Base-by-base conservation (phyloP, 2,888 invertebrate species). In the Cataglyphis livida region DNA sequence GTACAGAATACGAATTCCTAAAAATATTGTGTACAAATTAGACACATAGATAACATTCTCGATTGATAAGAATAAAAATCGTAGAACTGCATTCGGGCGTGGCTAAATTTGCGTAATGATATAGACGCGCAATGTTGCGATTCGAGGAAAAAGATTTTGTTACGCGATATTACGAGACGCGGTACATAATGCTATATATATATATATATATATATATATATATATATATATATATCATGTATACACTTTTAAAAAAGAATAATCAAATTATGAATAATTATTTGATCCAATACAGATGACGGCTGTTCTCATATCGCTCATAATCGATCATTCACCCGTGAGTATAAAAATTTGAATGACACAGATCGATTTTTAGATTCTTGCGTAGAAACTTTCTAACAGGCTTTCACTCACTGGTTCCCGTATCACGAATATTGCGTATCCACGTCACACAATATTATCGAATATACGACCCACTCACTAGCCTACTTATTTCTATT, bases 1-100 rank as follows among this genome's bases (percentile, higher is more conserved):
- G 96, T 96, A 93, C 97, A 97, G 95, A 96, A 98, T 2, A 96
- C 95, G 86, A 98, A 96, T 95, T 98, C 96, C 96, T 96, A 92
- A 35, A 93, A 91, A 82, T 82, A 57, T 6, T 51, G 44, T 66
- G 10, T 10, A 62, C 9, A 51, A 51, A 1, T 61, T 57, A 35
- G 18, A 10, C 3, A 1, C 15, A 59, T 28, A 15, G 5, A 38
- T 10, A 38, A 15, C 28, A 28, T 32, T 44, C 1, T 44, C 59
- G 7, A 54, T 9, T 10, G 18, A 57, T 28, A 15, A 68, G n/a
- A n/a, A 51, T n/a, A n/a, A 51, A 51, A 1, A 51, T n/a, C 7
- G 51, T n/a, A 7, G 35, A 44, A 38, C 3, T n/a, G 54, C 21
- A 7, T 21, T 38, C 21, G 18, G 1, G 15, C 41, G 57, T 41